These are phyloP conservation scores for Drosophila lini DNA, from an alignment of 1,140 invertebrate genomes.

Conservation along the genomic window DNA sequence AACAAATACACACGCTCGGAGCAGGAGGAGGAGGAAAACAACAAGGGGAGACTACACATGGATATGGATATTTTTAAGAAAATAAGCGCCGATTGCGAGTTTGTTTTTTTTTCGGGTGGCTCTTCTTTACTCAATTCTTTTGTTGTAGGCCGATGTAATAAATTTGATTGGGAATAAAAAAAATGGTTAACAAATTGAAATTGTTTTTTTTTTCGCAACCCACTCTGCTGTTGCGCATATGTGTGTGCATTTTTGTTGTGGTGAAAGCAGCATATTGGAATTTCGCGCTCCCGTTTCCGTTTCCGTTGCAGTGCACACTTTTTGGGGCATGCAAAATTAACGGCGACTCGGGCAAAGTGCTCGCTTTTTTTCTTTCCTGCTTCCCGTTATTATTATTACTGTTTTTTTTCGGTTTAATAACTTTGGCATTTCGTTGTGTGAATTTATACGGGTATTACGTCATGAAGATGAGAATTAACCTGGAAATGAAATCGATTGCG, in stretches of 20 bases:
- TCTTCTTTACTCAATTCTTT: conserved; percentile 27
- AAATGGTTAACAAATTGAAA: conserved; percentile 77
- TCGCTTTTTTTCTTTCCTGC: neutral
- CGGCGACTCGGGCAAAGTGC: conserved; percentile 26
- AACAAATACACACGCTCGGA: conserved; percentile 29
- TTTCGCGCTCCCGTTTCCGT: conserved; percentile 62
- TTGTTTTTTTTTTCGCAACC: conserved; percentile 55
- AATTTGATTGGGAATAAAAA: conserved; percentile 76
- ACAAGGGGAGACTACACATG: conserved; percentile 27
- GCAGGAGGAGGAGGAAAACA: conserved; percentile 12
- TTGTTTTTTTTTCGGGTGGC: conserved; percentile 45
- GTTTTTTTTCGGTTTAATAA: conserved; percentile 33
- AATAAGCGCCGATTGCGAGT: conserved; percentile 75
- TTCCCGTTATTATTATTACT: conserved; percentile 24
- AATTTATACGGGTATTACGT: conserved; percentile 27
- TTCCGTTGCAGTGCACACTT: conserved; percentile 44
- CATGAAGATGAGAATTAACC: conserved; percentile 10
- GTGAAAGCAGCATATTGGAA: conserved; percentile 61
- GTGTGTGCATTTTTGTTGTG: conserved; percentile 17
- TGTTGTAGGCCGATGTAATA: conserved; percentile 64
- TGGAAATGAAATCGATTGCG: conserved; percentile 19
- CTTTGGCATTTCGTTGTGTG: conserved; percentile 7
- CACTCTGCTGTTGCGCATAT: conserved; percentile 2
- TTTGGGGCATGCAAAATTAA: conserved; percentile 61
- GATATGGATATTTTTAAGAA: conserved; percentile 67